Evolutionary conservation across 2,797 vertebrate species (phyloP), one percentile per base, ranked within the genome.

Genomic region (Sebastes matsubarae): DNA sequence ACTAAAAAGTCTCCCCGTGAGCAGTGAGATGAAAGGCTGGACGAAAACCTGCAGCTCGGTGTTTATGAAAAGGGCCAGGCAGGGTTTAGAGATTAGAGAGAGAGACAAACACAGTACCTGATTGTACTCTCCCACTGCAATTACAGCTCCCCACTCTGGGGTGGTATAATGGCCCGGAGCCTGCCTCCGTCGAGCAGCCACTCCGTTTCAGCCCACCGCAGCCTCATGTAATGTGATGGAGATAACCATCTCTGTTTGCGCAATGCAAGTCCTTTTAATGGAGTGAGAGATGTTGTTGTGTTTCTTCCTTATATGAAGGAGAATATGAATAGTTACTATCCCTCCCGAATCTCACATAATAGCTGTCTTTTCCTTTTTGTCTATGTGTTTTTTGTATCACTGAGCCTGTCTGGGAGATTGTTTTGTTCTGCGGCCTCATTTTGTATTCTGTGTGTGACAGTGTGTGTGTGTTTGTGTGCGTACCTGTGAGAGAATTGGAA

Each of bases 401-500:
- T 80, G 87, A 92, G 89, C 87, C 86, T 86, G 84, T 90, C 91
- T 91, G 81, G 78, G 89, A 93, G 90, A 93, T 92, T 90, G 88
- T 88, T 92, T 83, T 88, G 83, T 89, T 81, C 89, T 54, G 81
- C 72, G 66, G 87, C 81, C 84, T 94, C 87, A 90, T 94, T 93
- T 92, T 77, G 90, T 92, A 94, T 92, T 93, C 87, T 70, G 57
- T 25, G 68, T 82, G 80, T 64, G 78, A 36, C 42, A 46, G 10
- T 34, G 61, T 78, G 82, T 68, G 81, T 63, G 74, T 84, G 64
- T 86, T 20, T 81, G 82, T 64, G 79, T 72, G 80, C 4, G 69
- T 87, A 90, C 89, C 92, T 93, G 92, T 91, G 90, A 93, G 92
- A 91, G 92, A 94, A 94, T 93, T 93, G 93, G 91, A 94, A 93